These are phyloP conservation scores for Eupeodes latifasciatus DNA, from an alignment of 2,888 invertebrate genomes.

Conservation along the genomic window DNA sequence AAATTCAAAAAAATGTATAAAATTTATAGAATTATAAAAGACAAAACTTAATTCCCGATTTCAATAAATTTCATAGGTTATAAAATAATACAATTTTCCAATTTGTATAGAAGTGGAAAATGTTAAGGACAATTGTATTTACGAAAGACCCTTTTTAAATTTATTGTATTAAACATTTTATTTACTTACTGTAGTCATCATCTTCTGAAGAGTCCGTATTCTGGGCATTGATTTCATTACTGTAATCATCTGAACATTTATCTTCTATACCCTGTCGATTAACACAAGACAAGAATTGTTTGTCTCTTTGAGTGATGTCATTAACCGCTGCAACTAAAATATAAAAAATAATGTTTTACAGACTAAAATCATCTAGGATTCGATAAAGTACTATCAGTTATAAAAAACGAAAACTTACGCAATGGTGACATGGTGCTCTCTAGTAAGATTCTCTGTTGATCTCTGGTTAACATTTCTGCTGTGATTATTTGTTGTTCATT, in stretches of 20 bases:
- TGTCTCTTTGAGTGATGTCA: slow-evolving; percentile 78
- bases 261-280: slow-evolving; percentile 64
- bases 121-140: too few species aligned
- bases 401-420: slow-evolving; percentile 68
- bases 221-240: not conserved
- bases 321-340: slow-evolving; percentile 78
- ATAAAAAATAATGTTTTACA: not conserved
- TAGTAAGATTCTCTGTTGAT: slow-evolving; percentile 77
- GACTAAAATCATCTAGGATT: not conserved
- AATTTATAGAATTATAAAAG: too few species aligned
- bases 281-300: slow-evolving; percentile 77
- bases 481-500: slow-evolving; percentile 44
- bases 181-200: slow-evolving; percentile 73
- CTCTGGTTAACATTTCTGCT: slow-evolving; percentile 64
- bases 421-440: slow-evolving; percentile 79
- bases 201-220: slow-evolving; percentile 64
- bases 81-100: too few species aligned
- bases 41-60: too few species aligned
- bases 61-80: too few species aligned
- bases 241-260: not conserved
- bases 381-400: too few species aligned
- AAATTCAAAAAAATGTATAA: too few species aligned
- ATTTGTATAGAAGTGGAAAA: too few species aligned
- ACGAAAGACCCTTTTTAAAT: too few species aligned
- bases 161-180: not conserved